These are phyloP conservation scores for Bathynomus jamesi DNA, from an alignment of 1,140 invertebrate genomes.

Conservation along the genomic window DNA sequence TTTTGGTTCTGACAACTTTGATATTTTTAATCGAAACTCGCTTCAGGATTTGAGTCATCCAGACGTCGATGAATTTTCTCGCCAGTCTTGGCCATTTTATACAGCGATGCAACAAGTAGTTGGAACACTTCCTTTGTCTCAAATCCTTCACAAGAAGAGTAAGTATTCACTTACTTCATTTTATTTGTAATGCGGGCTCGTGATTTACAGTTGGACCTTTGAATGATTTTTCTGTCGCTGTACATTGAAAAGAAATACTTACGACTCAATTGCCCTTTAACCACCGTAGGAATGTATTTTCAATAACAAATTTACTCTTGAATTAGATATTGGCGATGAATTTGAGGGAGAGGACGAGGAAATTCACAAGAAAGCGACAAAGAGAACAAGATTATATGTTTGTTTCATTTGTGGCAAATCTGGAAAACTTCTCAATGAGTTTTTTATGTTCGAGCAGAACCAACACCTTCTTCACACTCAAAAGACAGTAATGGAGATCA, in stretches of 20 bases:
- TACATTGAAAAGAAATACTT: too few species aligned
- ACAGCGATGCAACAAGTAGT: slow-evolving; percentile 29
- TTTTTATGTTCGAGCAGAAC: slow-evolving; percentile 34
- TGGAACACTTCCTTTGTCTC: slow-evolving; percentile 18
- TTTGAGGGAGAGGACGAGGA: slow-evolving; percentile 26
- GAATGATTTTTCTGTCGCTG: too few species aligned
- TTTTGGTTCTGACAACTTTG: too few species aligned
- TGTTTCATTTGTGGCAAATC: slow-evolving; percentile 33
- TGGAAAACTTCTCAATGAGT: slow-evolving; percentile 27
- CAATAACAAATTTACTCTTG: too few species aligned
- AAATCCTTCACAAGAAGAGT: slow-evolving; percentile 24
- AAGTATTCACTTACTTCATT: slow-evolving; percentile 1
- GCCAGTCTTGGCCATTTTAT: slow-evolving; percentile 33
- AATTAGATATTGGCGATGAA: slow-evolving; percentile 20
- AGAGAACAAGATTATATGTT: slow-evolving; percentile 22
- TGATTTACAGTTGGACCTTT: too few species aligned
- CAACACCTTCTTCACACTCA: slow-evolving; percentile 36
- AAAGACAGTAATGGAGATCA: slow-evolving; percentile 32
- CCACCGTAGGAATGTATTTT: too few species aligned
- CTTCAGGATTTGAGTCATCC: slow-evolving; percentile 33
- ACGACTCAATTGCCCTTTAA: too few species aligned
- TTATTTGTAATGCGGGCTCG: not conserved
- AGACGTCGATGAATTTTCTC: slow-evolving; percentile 28
- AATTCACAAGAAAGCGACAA: slow-evolving; percentile 12
- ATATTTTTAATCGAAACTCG: not conserved